Evolutionary conservation across 1,140 invertebrate genomes (phyloP).

Genomic region (Ceratina calcarata): DNA sequence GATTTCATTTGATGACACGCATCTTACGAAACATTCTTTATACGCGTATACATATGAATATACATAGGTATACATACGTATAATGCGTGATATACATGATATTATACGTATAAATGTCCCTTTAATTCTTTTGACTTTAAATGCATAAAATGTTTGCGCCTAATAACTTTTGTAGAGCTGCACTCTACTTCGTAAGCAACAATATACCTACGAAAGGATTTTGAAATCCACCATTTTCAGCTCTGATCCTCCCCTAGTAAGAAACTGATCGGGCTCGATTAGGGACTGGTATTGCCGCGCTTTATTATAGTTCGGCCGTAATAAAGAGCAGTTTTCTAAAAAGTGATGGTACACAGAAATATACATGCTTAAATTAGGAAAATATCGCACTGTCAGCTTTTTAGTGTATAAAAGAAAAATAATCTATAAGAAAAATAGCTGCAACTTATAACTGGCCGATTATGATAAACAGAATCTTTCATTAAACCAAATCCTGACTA

Average conservation of each 20-base stretch:
- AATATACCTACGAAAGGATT: slow-evolving; percentile 50
- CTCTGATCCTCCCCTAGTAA: slow-evolving; percentile 48
- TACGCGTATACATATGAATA: neutral
- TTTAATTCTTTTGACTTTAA: neutral
- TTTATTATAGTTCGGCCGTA: slow-evolving; percentile 50
- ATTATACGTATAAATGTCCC: slow-evolving; percentile 15
- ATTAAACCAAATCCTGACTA: neutral
- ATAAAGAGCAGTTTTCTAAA: slow-evolving; percentile 53
- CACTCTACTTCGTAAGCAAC: slow-evolving; percentile 35
- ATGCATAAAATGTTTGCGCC: slow-evolving; percentile 23
- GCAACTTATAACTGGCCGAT: neutral
- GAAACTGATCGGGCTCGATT: slow-evolving; percentile 49
- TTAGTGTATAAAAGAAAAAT: no score
- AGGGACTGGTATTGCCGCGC: slow-evolving; percentile 48
- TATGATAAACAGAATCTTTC: neutral
- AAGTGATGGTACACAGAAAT: slow-evolving; percentile 50
- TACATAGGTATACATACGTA: neutral
- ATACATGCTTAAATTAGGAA: slow-evolving; percentile 47
- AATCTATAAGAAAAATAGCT: no score
- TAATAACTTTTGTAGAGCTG: slow-evolving; percentile 33
- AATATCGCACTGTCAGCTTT: slow-evolving; percentile 29
- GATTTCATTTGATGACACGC: neutral
- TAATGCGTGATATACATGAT: neutral
- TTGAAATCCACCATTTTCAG: slow-evolving; percentile 49
- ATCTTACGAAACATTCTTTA: slow-evolving; percentile 5